Evolutionary conservation across 64 coral and sea anemone genomes (phyloP).

Genomic region (Montipora cactus): DNA sequence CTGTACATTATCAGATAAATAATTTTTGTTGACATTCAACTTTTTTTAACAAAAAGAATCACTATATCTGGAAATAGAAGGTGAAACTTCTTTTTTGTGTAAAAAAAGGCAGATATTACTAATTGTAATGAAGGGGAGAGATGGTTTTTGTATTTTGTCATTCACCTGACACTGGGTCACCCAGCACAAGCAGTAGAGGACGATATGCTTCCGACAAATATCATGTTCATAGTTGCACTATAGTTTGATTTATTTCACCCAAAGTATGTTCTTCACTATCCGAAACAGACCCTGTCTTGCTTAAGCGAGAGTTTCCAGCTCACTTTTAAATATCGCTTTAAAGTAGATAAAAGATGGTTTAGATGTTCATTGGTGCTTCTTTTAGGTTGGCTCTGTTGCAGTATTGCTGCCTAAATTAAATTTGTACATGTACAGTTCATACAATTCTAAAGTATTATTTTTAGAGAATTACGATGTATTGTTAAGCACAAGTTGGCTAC

Average conservation of each 20-base stretch:
- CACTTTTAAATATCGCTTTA: background rate
- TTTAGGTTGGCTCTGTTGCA: background rate
- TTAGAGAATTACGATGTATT: slow-evolving; percentile 20
- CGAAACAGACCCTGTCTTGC: background rate
- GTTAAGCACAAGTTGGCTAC: background rate
- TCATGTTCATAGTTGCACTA: background rate
- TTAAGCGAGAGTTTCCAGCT: background rate
- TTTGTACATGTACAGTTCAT: slow-evolving; percentile 31
- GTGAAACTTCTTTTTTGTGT: background rate
- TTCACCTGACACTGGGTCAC: background rate
- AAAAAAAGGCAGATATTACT: background rate
- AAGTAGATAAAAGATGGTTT: background rate
- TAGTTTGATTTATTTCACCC: background rate
- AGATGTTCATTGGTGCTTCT: background rate
- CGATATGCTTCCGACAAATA: background rate
- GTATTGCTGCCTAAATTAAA: slow-evolving; percentile 3
- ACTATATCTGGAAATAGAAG: background rate
- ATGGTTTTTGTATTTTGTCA: background rate
- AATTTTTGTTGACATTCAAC: slow-evolving; percentile 10
- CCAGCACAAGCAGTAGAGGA: background rate
- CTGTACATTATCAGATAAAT: background rate
- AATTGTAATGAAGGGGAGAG: slow-evolving; percentile 1
- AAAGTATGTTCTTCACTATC: background rate
- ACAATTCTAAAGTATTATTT: slow-evolving; percentile 11
- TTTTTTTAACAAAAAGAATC: background rate